A percentile compares a stretch with the other conserved stretches of the same genome.
phyloP scores from a whole-genome alignment of 2,113 vertebrate genomes.

The Centropus unirufus region DNA sequence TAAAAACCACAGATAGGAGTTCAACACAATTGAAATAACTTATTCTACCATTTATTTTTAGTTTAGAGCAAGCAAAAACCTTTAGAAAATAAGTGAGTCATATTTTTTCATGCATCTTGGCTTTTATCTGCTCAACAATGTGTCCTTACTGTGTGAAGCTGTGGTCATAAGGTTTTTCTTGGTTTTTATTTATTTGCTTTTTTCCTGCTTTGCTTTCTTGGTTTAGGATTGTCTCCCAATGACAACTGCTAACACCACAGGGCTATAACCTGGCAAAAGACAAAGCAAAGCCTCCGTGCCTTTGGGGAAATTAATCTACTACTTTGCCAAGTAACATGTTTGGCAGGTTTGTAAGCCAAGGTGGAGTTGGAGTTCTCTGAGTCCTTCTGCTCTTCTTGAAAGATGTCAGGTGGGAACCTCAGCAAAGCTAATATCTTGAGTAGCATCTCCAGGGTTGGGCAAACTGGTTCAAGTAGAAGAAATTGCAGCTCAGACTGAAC shows the following conservation, averaged over 20 bases:
- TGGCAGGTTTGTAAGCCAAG: constrained; percentile 47
- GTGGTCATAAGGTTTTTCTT: background rate
- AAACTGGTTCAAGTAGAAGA: constrained; percentile 53
- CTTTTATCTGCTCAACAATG: background rate
- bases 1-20: constrained; percentile 45
- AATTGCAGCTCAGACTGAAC: background rate
- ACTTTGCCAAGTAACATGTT: constrained; percentile 50
- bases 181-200: background rate
- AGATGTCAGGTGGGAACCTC: constrained; percentile 20
- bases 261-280: background rate
- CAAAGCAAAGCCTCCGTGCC: constrained; percentile 15
- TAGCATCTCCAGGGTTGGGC: constrained; percentile 49
- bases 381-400: constrained; percentile 31
- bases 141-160: background rate
- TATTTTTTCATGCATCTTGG: background rate
- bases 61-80: constrained; percentile 12
- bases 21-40: constrained; percentile 52
- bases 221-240: constrained; percentile 19
- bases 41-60: constrained; percentile 32
- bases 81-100: constrained; percentile 13
- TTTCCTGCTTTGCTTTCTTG: background rate
- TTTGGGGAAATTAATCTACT: constrained; percentile 25
- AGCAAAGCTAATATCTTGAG: constrained; percentile 43
- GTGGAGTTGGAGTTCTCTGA: background rate
- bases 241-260: constrained; percentile 2